Percentiles rank a stretch among this genome's conserved stretches.
Evolutionary conservation across 2,797 vertebrate genomes (phyloP).

Genomic region (Chaetophractus vellerosus): DNA sequence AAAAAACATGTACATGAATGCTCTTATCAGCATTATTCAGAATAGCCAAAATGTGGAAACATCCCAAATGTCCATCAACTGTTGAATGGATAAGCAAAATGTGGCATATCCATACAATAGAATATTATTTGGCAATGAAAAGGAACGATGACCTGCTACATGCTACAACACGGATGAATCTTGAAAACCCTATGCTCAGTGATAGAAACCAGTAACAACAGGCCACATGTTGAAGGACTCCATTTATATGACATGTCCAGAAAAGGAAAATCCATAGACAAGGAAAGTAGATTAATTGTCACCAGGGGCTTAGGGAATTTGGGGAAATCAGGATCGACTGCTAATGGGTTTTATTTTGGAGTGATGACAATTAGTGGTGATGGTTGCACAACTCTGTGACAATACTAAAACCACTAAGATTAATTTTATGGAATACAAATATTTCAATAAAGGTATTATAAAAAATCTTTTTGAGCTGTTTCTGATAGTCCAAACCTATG

Average conservation of each 20-base stretch:
- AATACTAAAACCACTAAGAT: not conserved
- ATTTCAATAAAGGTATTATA: not conserved
- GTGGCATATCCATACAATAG: not conserved
- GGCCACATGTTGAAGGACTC: not conserved
- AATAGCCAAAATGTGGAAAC: conserved; percentile 37
- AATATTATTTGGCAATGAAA: not conserved
- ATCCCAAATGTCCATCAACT: not conserved
- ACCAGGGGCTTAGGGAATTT: not conserved
- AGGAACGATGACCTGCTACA: not conserved
- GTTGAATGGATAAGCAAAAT: conserved; percentile 19
- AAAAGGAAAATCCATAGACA: not conserved
- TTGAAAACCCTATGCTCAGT: not conserved
- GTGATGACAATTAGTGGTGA: not conserved
- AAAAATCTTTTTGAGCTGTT: not conserved
- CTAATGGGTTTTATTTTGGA: not conserved
- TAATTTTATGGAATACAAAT: not conserved
- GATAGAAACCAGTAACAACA: not conserved
- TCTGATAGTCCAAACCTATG: not conserved
- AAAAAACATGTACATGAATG: not conserved
- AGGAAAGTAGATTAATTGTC: not conserved
- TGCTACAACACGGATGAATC: not conserved
- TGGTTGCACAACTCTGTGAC: not conserved
- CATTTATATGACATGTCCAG: not conserved
- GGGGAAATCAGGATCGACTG: not conserved
- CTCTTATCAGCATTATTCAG: not conserved